A percentile compares a stretch with the other conserved stretches of the same genome.
phyloP scores from a whole-genome alignment of 2,888 invertebrate species.

The Meloe dianella region DNA sequence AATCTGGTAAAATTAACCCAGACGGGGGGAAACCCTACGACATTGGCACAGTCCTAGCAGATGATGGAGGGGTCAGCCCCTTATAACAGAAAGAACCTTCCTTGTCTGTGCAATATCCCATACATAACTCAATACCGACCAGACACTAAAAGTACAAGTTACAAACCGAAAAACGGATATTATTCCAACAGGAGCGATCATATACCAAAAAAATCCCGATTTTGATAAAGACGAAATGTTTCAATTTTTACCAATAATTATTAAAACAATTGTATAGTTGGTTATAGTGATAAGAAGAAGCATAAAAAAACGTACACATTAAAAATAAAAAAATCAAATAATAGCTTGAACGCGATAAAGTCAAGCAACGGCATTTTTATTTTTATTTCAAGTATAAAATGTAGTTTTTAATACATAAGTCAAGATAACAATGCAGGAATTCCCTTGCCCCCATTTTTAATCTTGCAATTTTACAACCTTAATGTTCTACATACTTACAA shows the following conservation, averaged over 20 bases:
- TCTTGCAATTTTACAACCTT: not conserved
- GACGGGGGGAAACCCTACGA: slow-evolving; percentile 17
- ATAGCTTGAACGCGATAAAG: slow-evolving; percentile 13
- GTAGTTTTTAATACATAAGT: not conserved
- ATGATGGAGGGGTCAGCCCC: not conserved
- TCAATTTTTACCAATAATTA: not conserved
- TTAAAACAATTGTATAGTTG: slow-evolving; percentile 29
- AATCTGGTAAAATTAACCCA: slow-evolving; percentile 36
- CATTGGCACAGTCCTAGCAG: slow-evolving; percentile 2
- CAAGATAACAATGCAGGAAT: slow-evolving; percentile 6
- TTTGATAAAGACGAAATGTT: not conserved
- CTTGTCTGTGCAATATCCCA: not conserved
- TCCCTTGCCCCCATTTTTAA: not conserved
- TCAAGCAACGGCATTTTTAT: slow-evolving; percentile 13
- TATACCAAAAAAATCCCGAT: not conserved
- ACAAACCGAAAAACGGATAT: not conserved
- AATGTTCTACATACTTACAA: not conserved
- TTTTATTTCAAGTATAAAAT: not conserved
- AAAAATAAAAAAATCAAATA: slow-evolving; percentile 30
- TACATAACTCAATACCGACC: not conserved
- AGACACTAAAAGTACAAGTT: not conserved
- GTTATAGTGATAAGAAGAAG: slow-evolving; percentile 31
- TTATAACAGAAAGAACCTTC: not conserved
- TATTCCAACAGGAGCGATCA: no score
- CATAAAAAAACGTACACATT: slow-evolving; percentile 33